These are phyloP conservation scores for Trachymyrmex septentrionalis DNA, from an alignment of 1,140 invertebrate species.

Conservation along the genomic window DNA sequence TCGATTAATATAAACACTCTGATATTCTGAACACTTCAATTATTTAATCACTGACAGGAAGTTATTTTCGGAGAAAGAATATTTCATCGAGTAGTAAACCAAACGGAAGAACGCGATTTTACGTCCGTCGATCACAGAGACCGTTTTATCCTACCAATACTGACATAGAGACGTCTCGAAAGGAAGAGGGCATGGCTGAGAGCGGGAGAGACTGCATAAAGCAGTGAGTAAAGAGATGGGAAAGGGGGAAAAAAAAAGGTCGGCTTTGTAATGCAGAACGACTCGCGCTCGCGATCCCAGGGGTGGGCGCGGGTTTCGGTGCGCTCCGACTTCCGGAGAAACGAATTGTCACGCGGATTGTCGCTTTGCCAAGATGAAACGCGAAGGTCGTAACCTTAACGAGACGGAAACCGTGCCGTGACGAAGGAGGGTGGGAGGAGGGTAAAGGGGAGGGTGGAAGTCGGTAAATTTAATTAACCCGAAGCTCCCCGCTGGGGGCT, in stretches of 20 bases:
- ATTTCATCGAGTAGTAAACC: conserved; percentile 45
- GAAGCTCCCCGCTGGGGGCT: conserved; percentile 29
- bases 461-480: conserved; percentile 37
- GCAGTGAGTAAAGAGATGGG: background rate
- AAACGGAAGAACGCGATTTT: conserved; percentile 63
- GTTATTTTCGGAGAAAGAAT: conserved; percentile 24
- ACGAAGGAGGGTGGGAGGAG: background rate
- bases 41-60: conserved; percentile 31
- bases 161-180: conserved; percentile 40
- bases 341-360: conserved; percentile 60
- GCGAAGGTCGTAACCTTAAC: conserved; percentile 63
- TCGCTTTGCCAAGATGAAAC: conserved; percentile 62
- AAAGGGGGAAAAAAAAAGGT: conserved; percentile 2
- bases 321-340: conserved; percentile 48
- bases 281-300: conserved; percentile 22
- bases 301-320: conserved; percentile 33
- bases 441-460: background rate
- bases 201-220: background rate
- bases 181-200: conserved; percentile 13
- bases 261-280: conserved; percentile 58
- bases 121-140: conserved; percentile 50
- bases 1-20: background rate
- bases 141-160: conserved; percentile 16
- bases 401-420: conserved; percentile 51
- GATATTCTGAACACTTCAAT: conserved; percentile 30